Evolutionary conservation across 92 coral and sea anemone species (phyloP).

Genomic region (Phenganax subtilis): DNA sequence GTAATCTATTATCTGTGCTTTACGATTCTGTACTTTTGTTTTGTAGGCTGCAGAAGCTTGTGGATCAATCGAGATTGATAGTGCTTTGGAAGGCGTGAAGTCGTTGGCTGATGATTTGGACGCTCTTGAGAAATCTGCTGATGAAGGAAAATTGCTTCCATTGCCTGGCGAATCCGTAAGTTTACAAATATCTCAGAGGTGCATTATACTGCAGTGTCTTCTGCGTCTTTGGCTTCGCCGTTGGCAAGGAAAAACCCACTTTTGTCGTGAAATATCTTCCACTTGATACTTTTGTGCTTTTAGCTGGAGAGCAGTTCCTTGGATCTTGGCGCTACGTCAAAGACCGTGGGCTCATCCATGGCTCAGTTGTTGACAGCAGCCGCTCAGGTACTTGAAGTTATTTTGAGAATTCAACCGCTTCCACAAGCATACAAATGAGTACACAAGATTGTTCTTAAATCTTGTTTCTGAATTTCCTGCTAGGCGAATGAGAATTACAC

Average conservation of each 20-base stretch:
- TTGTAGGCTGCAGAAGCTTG: conserved; percentile 91
- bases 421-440: neutral
- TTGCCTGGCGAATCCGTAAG: conserved; percentile 94
- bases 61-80: conserved; percentile 93
- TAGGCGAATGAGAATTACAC: conserved; percentile 98
- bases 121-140: conserved; percentile 80
- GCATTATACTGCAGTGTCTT: neutral
- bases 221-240: too few species aligned
- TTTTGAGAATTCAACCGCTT: too few species aligned
- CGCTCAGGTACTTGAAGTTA: conserved; percentile 60
- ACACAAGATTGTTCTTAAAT: neutral
- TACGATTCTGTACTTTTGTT: neutral
- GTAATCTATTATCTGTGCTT: neutral
- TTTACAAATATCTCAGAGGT: neutral
- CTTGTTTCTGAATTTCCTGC: neutral
- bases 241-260: neutral
- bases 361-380: conserved; percentile 98
- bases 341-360: conserved; percentile 97
- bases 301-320: conserved; percentile 88
- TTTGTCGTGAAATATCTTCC: neutral
- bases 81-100: conserved; percentile 75
- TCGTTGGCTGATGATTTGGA: conserved; percentile 75
- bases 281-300: neutral
- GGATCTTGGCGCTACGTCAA: conserved; percentile 95
- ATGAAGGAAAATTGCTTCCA: conserved; percentile 83